Conservation (phyloP, 2,113 vertebrate genomes). For the Dipodomys merriami region DNA sequence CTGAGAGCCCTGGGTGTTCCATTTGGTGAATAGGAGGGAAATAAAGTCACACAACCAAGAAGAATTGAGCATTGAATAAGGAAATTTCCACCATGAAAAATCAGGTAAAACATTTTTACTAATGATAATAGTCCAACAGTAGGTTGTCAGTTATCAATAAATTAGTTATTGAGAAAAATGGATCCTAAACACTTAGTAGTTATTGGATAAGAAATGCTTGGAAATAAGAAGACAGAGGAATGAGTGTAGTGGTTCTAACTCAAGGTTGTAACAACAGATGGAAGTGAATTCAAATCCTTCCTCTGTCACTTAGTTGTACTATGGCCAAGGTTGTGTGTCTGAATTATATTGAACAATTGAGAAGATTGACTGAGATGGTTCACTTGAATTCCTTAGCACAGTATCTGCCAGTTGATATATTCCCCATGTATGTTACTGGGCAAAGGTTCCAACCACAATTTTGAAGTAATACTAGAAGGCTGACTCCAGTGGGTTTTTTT, state of each 20-base stretch:
- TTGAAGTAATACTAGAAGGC: not conserved
- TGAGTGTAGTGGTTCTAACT: not conserved
- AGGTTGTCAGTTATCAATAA: slow-evolving; percentile 11
- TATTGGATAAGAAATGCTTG: slow-evolving; percentile 8
- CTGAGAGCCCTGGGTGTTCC: not conserved
- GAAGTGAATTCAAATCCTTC: not conserved
- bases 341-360: not conserved
- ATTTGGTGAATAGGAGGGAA: not conserved
- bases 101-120: slow-evolving; percentile 42
- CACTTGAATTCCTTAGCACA: not conserved
- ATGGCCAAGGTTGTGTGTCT: not conserved
- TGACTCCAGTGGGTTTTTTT: slow-evolving; percentile 15
- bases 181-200: slow-evolving; percentile 16
- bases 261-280: not conserved
- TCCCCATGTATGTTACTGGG: not conserved
- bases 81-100: slow-evolving; percentile 44
- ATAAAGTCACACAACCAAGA: slow-evolving; percentile 23
- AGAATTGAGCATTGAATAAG: slow-evolving; percentile 12
- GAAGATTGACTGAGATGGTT: not conserved
- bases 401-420: not conserved
- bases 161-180: slow-evolving; percentile 26
- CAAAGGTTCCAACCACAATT: not conserved
- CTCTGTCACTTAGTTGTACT: slow-evolving; percentile 6
- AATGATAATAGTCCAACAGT: not conserved
- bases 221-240: not conserved